Evolutionary conservation across 53 echinoderm and acorn worm species (phyloP).

Genomic region (Luidia sarsii): DNA sequence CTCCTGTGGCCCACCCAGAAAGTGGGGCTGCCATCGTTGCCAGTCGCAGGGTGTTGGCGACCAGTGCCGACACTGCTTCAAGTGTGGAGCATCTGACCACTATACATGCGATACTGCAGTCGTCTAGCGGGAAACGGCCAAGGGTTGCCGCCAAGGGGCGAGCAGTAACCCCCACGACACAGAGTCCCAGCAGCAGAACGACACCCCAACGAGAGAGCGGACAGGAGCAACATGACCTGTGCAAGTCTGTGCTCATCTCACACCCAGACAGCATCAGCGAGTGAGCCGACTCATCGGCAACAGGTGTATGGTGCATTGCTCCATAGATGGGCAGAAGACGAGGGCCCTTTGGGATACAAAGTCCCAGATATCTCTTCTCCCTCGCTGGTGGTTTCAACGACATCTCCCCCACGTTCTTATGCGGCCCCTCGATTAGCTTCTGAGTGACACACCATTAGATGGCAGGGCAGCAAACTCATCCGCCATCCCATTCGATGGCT

Average conservation of each 20-base stretch:
- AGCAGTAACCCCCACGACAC: slow-evolving; percentile 36
- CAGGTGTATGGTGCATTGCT: slow-evolving; percentile 49
- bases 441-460: not conserved
- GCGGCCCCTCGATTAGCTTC: slow-evolving; percentile 30
- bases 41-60: slow-evolving; percentile 4
- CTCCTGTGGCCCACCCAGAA: not conserved
- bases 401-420: slow-evolving; percentile 18
- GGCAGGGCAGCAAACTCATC: slow-evolving; percentile 55
- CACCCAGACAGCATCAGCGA: slow-evolving; percentile 21
- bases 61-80: slow-evolving; percentile 45
- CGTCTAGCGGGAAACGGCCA: slow-evolving; percentile 15
- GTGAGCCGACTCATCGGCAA: slow-evolving; percentile 43
- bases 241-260: slow-evolving; percentile 19
- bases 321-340: slow-evolving; percentile 23
- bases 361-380: slow-evolving; percentile 59
- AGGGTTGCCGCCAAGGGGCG: slow-evolving; percentile 9
- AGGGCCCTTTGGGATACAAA: slow-evolving; percentile 63
- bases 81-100: too few species aligned
- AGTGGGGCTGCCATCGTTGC: slow-evolving; percentile 32
- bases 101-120: not conserved
- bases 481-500: slow-evolving; percentile 56
- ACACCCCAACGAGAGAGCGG: not conserved
- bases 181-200: not conserved
- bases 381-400: slow-evolving; percentile 22
- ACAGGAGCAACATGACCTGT: not conserved